Evolutionary conservation across 2,888 invertebrate species (phyloP).

Genomic region (Hipparchia semele): DNA sequence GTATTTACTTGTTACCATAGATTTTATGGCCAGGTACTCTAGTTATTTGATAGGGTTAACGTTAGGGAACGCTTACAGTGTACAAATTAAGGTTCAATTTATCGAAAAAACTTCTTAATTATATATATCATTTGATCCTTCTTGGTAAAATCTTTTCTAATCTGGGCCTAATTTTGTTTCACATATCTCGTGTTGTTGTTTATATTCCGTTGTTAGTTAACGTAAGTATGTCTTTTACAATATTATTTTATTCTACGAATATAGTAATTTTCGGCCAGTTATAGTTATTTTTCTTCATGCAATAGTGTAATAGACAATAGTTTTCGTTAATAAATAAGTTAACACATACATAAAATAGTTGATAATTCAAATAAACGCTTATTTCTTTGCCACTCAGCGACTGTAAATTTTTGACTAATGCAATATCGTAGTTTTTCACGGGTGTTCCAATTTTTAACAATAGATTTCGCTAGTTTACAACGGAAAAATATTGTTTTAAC

Average conservation of each 20-base stretch:
- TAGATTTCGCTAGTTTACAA: too few species aligned
- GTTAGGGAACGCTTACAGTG: constrained; percentile 70
- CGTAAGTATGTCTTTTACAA: constrained; percentile 36
- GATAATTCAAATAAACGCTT: constrained; percentile 72
- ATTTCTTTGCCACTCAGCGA: constrained; percentile 65
- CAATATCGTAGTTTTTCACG: not conserved
- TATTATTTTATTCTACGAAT: constrained; percentile 29
- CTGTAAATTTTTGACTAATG: constrained; percentile 30
- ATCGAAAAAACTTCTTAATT: constrained; percentile 44
- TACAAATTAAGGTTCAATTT: constrained; percentile 68
- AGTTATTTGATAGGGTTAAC: constrained; percentile 59
- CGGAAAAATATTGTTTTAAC: too few species aligned
- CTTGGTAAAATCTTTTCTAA: constrained; percentile 40
- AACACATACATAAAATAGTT: constrained; percentile 64
- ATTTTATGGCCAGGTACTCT: constrained; percentile 77
- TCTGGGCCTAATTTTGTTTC: constrained; percentile 59
- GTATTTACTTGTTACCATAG: constrained; percentile 79
- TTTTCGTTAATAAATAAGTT: constrained; percentile 61
- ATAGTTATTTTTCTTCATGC: constrained; percentile 58
- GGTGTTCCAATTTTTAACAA: too few species aligned
- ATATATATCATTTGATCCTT: constrained; percentile 43
- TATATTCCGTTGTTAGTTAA: constrained; percentile 41
- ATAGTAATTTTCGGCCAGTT: constrained; percentile 58
- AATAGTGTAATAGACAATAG: constrained; percentile 53
- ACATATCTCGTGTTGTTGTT: constrained; percentile 42